phyloP scores from a whole-genome alignment of 2,113 vertebrate genomes.

The Onychorhynchus coronatus region DNA sequence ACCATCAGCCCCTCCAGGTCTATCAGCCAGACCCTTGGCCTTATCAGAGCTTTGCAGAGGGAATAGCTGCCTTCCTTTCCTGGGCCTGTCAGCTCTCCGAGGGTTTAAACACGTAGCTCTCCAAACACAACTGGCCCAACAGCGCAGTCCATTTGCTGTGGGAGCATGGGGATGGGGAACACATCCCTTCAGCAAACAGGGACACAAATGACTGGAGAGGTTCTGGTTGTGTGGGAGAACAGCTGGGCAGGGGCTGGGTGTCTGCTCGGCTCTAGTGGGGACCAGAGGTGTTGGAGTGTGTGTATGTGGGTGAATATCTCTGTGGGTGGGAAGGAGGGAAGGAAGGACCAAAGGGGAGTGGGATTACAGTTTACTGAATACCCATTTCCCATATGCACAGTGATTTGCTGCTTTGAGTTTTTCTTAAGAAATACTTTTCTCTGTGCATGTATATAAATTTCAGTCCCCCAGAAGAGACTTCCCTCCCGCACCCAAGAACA shows the following conservation, averaged over 20 bases:
- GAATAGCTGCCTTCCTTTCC: neutral
- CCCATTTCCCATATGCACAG: neutral
- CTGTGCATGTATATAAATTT: neutral
- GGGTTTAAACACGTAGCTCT: neutral
- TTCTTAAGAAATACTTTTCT: neutral
- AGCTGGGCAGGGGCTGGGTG: fast-evolving
- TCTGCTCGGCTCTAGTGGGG: neutral
- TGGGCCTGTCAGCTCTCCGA: neutral
- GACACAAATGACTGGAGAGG: neutral
- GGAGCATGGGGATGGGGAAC: neutral
- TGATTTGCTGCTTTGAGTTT: neutral
- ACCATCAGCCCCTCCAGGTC: neutral
- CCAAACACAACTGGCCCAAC: neutral
- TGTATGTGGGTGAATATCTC: fast-evolving
- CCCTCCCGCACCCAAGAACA: fast-evolving
- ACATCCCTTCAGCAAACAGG: neutral
- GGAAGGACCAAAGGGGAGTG: neutral
- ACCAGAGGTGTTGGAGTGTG: neutral
- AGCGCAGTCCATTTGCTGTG: neutral
- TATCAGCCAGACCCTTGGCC: neutral
- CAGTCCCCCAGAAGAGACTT: neutral
- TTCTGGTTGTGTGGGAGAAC: neutral
- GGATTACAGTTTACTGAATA: neutral
- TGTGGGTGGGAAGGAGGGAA: neutral
- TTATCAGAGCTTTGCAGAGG: neutral